phyloP scores from a whole-genome alignment of 2,113 vertebrate genomes.

The Brachionichthys hirsutus region DNA sequence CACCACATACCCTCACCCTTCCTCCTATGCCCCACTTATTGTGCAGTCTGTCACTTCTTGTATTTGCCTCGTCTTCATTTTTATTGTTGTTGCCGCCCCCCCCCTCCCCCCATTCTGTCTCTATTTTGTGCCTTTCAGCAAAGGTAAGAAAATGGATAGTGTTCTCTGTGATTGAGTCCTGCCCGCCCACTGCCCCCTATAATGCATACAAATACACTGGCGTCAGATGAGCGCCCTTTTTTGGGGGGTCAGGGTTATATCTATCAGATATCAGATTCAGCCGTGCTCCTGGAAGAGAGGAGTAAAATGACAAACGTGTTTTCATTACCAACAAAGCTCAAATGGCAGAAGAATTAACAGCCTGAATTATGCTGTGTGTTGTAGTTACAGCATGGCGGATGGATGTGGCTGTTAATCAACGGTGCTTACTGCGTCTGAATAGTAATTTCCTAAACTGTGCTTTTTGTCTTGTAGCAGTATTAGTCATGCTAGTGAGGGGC shows the following conservation, averaged over 20 bases:
- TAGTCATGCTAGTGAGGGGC: constrained; percentile 49
- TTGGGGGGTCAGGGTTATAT: too few relatives aligned
- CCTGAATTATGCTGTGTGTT: constrained; percentile 15
- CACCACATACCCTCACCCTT: constrained; percentile 28
- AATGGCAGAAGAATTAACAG: constrained; percentile 27
- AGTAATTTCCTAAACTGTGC: constrained; percentile 45
- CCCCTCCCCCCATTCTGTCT: neutral
- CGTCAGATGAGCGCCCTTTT: constrained; percentile 5
- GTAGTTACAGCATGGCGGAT: constrained; percentile 23
- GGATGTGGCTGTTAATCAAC: constrained; percentile 30
- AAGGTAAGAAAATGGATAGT: constrained; percentile 22
- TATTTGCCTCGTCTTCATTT: neutral
- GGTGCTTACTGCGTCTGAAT: constrained; percentile 36
- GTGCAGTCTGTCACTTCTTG: constrained; percentile 18
- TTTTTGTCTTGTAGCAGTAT: constrained; percentile 49
- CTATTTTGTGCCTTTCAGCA: constrained; percentile 36
- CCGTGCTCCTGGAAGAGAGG: neutral
- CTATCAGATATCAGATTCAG: constrained; percentile 16
- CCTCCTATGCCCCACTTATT: constrained; percentile 21
- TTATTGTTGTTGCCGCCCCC: constrained; percentile 26
- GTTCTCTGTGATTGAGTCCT: constrained; percentile 22
- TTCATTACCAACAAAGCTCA: constrained; percentile 29
- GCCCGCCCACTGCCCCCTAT: constrained; percentile 6
- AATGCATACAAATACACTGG: neutral
- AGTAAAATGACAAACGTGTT: constrained; percentile 21